Conservation (phyloP, 2,113 vertebrate species). For the Centropus unirufus region DNA sequence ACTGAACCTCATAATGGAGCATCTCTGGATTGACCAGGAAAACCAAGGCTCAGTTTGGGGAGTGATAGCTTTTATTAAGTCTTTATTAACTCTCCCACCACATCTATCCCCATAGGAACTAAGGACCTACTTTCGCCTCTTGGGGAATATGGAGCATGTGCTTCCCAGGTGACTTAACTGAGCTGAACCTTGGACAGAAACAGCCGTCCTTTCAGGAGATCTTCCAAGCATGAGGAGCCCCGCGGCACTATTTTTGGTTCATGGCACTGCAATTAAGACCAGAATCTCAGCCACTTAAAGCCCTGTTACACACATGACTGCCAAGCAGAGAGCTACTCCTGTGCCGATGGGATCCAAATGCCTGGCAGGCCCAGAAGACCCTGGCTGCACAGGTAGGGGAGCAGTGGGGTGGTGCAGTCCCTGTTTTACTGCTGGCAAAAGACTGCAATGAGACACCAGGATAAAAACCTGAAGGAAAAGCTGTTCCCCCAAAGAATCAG, state of each 20-base stretch:
- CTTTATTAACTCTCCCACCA: background rate
- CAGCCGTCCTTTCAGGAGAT: background rate
- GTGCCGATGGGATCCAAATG: background rate
- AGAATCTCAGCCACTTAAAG: background rate
- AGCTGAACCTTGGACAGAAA: background rate
- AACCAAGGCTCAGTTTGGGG: background rate
- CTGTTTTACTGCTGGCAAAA: background rate
- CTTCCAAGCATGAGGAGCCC: background rate
- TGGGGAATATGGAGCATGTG: background rate
- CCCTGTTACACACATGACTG: background rate
- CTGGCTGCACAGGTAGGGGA: background rate
- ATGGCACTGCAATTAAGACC: background rate
- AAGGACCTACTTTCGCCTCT: background rate
- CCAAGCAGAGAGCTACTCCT: background rate
- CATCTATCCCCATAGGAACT: background rate
- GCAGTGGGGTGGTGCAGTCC: background rate
- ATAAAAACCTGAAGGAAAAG: background rate
- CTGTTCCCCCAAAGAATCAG: background rate
- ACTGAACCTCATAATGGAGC: background rate
- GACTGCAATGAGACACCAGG: background rate
- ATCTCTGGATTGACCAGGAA: background rate
- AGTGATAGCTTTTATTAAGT: background rate
- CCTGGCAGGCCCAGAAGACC: background rate
- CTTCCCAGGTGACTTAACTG: background rate
- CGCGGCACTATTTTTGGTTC: background rate